A percentile compares a stretch with the other conserved stretches of the same genome.
Conservation (phyloP, 2,113 vertebrate genomes). For the Speoplatyrhinus poulsoni region DNA sequence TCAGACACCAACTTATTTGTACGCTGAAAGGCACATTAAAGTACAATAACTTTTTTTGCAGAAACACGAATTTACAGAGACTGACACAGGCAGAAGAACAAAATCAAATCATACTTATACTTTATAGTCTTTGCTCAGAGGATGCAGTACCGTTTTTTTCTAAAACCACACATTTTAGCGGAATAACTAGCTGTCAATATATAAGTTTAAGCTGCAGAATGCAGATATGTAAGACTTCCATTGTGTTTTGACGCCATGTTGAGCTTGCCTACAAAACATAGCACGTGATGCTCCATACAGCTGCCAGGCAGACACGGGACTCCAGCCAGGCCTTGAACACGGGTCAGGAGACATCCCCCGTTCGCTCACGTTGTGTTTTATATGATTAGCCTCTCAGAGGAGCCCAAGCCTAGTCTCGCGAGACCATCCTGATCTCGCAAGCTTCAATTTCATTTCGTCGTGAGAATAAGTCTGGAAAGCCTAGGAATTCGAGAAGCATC, state of each 20-base stretch:
- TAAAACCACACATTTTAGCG: too few species aligned
- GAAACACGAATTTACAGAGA: constrained; percentile 5
- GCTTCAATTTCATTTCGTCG: too few species aligned
- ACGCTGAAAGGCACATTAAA: constrained; percentile 12
- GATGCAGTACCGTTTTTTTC: too few species aligned
- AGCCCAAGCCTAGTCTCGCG: background rate
- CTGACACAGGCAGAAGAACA: background rate
- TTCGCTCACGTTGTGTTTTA: constrained; percentile 20
- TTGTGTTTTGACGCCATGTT: background rate
- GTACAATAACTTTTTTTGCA: constrained; percentile 19
- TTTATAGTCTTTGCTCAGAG: too few species aligned
- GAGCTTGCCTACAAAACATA: background rate
- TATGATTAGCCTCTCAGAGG: constrained; percentile 19
- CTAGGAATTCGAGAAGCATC: too few species aligned
- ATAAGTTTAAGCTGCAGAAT: too few species aligned
- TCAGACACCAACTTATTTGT: constrained; percentile 26
- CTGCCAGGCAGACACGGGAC: constrained; percentile 4
- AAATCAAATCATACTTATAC: background rate
- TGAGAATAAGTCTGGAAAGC: too few species aligned
- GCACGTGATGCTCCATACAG: background rate
- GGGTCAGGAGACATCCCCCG: background rate
- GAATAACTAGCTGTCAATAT: too few species aligned
- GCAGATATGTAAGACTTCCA: too few species aligned
- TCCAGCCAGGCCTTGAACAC: background rate
- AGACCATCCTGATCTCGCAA: too few species aligned